Evolutionary conservation across 2,888 invertebrate species (phyloP).

Genomic region (Frankliniella fusca): DNA sequence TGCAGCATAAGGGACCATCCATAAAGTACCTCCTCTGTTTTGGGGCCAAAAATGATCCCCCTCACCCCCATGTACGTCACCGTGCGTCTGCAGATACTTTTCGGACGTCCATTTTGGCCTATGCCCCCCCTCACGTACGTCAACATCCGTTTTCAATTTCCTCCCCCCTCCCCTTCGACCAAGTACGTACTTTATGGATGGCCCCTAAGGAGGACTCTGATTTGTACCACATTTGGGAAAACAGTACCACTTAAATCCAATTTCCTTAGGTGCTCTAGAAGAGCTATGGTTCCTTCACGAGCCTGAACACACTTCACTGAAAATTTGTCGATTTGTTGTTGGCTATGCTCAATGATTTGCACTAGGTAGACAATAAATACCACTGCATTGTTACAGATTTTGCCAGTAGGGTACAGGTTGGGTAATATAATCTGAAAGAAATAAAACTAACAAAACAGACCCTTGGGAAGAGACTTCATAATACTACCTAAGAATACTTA

Average conservation of each 20-base stretch:
- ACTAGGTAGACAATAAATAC: background rate
- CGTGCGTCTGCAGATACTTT: too few relatives aligned
- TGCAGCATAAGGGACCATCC: background rate
- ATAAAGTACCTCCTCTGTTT: too few relatives aligned
- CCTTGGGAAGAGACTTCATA: background rate
- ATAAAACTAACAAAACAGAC: background rate
- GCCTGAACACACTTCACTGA: background rate
- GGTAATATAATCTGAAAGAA: background rate
- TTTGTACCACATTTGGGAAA: background rate
- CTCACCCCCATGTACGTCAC: too few relatives aligned
- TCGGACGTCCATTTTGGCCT: too few relatives aligned
- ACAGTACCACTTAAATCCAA: too few relatives aligned
- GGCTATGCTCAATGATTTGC: background rate
- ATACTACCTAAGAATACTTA: background rate
- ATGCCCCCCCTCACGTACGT: too few relatives aligned
- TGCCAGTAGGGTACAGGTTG: background rate
- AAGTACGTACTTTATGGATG: background rate
- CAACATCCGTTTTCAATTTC: too few relatives aligned
- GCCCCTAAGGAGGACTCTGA: background rate
- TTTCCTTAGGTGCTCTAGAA: too few relatives aligned
- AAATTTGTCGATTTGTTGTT: background rate
- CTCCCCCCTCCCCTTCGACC: background rate
- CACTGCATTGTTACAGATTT: background rate
- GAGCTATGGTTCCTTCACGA: too few relatives aligned
- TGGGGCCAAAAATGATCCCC: too few relatives aligned